A percentile compares a stretch with the other conserved stretches of the same genome.
phyloP scores from a whole-genome alignment of 92 coral and sea anemone species.

The Isaurus tuberculatus region DNA sequence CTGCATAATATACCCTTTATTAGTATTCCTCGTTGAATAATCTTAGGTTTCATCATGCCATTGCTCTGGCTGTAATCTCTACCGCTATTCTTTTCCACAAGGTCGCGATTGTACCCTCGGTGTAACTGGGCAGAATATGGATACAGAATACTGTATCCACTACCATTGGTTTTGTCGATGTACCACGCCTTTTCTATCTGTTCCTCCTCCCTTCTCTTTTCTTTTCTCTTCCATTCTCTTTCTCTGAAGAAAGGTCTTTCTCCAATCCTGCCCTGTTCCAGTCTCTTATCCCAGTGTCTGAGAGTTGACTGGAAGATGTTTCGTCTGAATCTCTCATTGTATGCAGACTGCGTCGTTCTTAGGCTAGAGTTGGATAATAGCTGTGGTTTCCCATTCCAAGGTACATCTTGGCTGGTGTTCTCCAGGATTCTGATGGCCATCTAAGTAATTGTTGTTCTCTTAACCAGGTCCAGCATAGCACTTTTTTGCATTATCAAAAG shows the following conservation, averaged over 20 bases:
- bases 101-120: neutral
- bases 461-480: neutral
- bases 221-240: neutral
- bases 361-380: neutral
- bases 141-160: neutral
- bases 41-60: constrained; percentile 9
- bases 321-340: neutral
- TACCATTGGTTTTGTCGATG: neutral
- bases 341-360: neutral
- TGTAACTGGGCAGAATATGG: constrained; percentile 19
- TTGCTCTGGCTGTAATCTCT: constrained; percentile 15
- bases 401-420: neutral
- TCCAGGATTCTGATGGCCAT: neutral
- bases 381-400: neutral
- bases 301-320: neutral
- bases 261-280: neutral
- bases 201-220: neutral
- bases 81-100: constrained; percentile 5
- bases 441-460: neutral
- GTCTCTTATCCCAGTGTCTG: neutral
- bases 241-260: constrained; percentile 12
- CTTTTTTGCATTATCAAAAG: neutral
- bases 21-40: constrained; percentile 4
- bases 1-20: constrained; percentile 8
- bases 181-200: neutral